A percentile compares a stretch with the other conserved stretches of the same genome.
phyloP scores from a whole-genome alignment of 2,888 invertebrate species.

The Caenorhabditis sp. region DNA sequence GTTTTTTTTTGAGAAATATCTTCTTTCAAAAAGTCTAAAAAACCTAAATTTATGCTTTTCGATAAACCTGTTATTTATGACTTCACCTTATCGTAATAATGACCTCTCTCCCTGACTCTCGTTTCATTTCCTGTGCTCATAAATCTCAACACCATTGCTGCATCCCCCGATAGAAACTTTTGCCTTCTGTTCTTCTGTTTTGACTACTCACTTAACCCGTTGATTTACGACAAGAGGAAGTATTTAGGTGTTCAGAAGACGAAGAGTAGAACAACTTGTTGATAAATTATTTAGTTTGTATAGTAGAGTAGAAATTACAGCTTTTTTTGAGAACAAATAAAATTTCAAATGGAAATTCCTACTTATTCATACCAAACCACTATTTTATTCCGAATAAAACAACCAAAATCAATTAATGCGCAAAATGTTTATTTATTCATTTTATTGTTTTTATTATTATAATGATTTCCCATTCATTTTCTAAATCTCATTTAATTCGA shows the following conservation, averaged over 20 bases:
- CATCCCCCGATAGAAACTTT: too few relatives aligned
- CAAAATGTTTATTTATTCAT: neutral
- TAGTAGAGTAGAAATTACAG: too few relatives aligned
- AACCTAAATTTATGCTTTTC: too few relatives aligned
- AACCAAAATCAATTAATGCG: neutral
- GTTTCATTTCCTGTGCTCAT: neutral
- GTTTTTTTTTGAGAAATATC: too few relatives aligned
- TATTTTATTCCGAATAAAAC: neutral
- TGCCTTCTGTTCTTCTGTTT: neutral
- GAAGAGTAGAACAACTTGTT: neutral
- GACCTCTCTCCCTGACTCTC: neutral
- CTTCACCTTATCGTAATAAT: neutral
- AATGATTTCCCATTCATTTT: neutral
- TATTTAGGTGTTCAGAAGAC: neutral
- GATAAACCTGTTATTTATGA: too few relatives aligned
- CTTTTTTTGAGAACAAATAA: neutral
- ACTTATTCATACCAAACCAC: too few relatives aligned
- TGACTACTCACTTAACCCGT: neutral
- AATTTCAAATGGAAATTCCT: too few relatives aligned
- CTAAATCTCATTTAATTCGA: neutral
- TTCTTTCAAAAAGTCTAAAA: too few relatives aligned
- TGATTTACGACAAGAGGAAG: conserved; percentile 1
- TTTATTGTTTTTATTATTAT: neutral
- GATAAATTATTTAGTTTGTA: too few relatives aligned
- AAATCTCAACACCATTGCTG: neutral